Percentiles rank a stretch among this genome's conserved stretches.
phyloP scores from a whole-genome alignment of 2,888 invertebrate species.

The Branchinecta sandiegonensis region DNA sequence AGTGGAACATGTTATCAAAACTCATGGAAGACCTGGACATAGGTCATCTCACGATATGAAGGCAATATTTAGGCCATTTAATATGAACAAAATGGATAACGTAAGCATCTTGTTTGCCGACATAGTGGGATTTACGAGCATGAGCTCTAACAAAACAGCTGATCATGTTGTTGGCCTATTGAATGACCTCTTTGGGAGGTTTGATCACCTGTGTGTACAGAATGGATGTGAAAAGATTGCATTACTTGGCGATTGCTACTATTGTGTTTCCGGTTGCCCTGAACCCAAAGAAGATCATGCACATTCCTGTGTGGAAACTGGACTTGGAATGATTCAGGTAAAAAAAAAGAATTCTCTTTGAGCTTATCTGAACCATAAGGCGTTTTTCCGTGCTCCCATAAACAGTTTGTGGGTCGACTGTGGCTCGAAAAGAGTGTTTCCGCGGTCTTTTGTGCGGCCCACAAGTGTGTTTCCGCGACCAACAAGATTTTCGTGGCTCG shows the following conservation, averaged over 20 bases:
- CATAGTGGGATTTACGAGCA: conserved; percentile 92
- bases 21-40: conserved; percentile 26
- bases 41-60: conserved; percentile 45
- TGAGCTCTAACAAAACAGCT: conserved; percentile 92
- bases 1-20: conserved; percentile 18
- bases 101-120: conserved; percentile 95
- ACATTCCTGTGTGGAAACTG: conserved; percentile 91
- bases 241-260: conserved; percentile 69
- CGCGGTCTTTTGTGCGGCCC: no score
- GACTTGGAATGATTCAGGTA: conserved; percentile 75
- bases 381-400: no score
- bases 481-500: no score
- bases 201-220: conserved; percentile 72
- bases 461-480: no score
- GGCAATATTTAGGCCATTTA: conserved; percentile 81
- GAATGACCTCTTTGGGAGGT: conserved; percentile 89
- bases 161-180: conserved; percentile 87
- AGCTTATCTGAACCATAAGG: no score
- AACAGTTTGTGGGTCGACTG: no score
- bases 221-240: conserved; percentile 94
- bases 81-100: conserved; percentile 91
- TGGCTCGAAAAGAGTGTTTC: no score
- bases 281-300: conserved; percentile 83
- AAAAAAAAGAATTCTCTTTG: conserved; percentile 25
- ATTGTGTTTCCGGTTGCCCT: conserved; percentile 91